Evolutionary conservation across 2,797 vertebrate species (phyloP).

Genomic region (Acanthis flammea): DNA sequence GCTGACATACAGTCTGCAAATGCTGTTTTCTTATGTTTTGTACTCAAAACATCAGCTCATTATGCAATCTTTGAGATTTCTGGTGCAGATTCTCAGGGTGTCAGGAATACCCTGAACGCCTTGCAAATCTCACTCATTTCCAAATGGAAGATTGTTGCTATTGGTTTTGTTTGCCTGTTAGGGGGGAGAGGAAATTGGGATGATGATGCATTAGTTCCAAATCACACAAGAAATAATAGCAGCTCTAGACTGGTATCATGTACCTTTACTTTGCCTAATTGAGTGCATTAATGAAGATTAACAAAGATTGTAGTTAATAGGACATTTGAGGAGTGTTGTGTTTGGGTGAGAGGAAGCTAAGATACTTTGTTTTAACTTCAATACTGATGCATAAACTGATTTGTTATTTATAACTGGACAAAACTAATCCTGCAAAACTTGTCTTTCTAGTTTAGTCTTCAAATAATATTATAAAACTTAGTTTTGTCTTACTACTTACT

Average conservation of each 20-base stretch:
- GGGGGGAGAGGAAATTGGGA: not conserved
- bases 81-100: not conserved
- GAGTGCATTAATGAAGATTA: not conserved
- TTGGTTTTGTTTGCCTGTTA: not conserved
- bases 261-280: not conserved
- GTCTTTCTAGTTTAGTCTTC: not conserved
- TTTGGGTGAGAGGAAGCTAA: not conserved
- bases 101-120: not conserved
- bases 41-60: fast-evolving
- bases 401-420: not conserved
- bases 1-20: not conserved
- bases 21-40: not conserved
- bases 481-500: not conserved
- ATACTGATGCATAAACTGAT: not conserved
- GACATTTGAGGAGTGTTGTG: not conserved
- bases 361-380: not conserved
- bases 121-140: not conserved
- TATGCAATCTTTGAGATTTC: not conserved
- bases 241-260: not conserved
- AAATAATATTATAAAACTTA: not conserved
- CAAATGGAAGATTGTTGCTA: not conserved
- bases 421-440: not conserved
- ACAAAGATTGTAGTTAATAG: not conserved
- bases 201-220: not conserved
- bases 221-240: not conserved